Percentiles rank a stretch among this genome's conserved stretches.
Evolutionary conservation across 1,140 invertebrate genomes (phyloP).

Genomic region (Magallana angulata): DNA sequence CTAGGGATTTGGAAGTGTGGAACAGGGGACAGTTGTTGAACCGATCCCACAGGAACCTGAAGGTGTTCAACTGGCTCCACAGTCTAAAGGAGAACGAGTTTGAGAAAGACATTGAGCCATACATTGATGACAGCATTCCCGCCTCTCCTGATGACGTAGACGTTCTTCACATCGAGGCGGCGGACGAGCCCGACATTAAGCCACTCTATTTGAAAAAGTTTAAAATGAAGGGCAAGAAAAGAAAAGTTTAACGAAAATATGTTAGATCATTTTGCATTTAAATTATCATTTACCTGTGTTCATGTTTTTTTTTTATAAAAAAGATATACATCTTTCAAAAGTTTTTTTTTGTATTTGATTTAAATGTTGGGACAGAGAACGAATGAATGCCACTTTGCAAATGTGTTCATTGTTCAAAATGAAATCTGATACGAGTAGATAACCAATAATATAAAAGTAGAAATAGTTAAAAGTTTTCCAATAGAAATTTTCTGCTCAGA

Average conservation of each 20-base stretch:
- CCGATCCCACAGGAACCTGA: slow-evolving; percentile 68
- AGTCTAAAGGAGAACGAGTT: slow-evolving; percentile 68
- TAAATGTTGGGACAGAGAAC: too few relatives aligned
- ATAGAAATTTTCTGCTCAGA: too few relatives aligned
- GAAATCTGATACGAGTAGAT: too few relatives aligned
- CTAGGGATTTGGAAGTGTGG: slow-evolving; percentile 67
- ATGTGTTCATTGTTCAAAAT: too few relatives aligned
- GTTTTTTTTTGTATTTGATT: too few relatives aligned
- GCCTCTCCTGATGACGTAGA: slow-evolving; percentile 49
- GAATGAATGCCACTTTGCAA: too few relatives aligned
- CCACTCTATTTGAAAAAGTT: slow-evolving; percentile 60
- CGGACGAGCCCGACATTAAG: slow-evolving; percentile 69
- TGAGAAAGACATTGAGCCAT: slow-evolving; percentile 47
- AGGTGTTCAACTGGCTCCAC: slow-evolving; percentile 74
- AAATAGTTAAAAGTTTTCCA: too few relatives aligned
- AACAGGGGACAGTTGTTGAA: slow-evolving; percentile 65
- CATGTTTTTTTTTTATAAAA: background rate
- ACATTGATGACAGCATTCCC: slow-evolving; percentile 57
- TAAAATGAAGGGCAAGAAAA: slow-evolving; percentile 8
- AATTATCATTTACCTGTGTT: slow-evolving; percentile 13
- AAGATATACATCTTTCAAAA: too few relatives aligned
- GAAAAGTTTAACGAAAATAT: slow-evolving; percentile 7
- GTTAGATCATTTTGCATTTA: background rate
- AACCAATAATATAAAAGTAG: too few relatives aligned
- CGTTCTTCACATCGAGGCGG: slow-evolving; percentile 64